Base-by-base conservation (phyloP, 2,113 vertebrate genomes). In the Cephalopterus ornatus region DNA sequence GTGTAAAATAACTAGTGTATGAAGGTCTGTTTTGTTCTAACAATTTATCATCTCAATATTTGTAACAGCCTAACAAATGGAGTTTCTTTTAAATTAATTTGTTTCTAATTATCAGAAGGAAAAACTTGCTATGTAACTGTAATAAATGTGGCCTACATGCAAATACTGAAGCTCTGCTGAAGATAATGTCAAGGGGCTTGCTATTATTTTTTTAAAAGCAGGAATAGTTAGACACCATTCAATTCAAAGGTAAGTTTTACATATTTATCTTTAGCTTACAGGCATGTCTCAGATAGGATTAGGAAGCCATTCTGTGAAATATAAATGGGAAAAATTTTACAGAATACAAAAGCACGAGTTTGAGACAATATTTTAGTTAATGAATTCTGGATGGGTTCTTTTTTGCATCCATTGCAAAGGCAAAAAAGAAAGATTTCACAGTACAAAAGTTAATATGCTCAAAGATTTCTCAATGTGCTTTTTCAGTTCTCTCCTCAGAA, bases 241-340 rank as follows among this genome's bases (percentile, higher is more conserved):
- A 23, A 84, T 65, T 96, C 77, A 46, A 68, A 72, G 35, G 95
- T 92, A 95, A 93, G 92, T 82, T 96, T 89, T 95, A 95, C 49
- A 52, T 91, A 91, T 97, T 96, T 96, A 97, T 98, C 97, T 98
- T 97, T 68, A 76, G 89, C 96, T 97, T 93, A 91, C 94, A 95
- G 97, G 85, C 96, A 50, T 52, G 82, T 72, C 76, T 93, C 91
- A 95, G 91, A 97, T 68, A 89, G 92, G 96, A 97, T 97, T 96
- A 98, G 71, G 72, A 88, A 95, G 21, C 44, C 68, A 89, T 95
- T 89, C 93, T 73, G 8, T 84, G 76, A 96, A 96, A 96, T 82
- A 95, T 52, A 95, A 96, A 95, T 89, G 63, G 85, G 30, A 44
- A 89, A 92, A 92, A 73, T 85, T 83, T 88, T 92, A 66, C 46